Conservation (phyloP, 2,113 vertebrate genomes). For the Vimba vimba region DNA sequence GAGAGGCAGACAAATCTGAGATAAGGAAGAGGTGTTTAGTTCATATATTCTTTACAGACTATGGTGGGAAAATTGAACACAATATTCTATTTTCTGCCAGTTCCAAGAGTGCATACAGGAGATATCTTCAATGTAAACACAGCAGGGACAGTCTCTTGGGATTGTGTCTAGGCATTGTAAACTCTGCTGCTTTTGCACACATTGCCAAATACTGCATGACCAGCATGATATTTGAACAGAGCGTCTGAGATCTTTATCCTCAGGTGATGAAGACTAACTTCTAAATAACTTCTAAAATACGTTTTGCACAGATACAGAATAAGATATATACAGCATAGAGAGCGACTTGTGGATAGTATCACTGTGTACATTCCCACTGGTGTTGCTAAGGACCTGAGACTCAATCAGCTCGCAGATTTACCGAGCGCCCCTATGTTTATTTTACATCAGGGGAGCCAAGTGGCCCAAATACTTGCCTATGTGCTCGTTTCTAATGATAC, state of each 20-base stretch:
- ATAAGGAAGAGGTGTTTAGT: constrained; percentile 52
- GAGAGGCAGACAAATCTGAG: constrained; percentile 34
- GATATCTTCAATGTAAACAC: constrained; percentile 55
- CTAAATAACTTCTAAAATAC: not conserved
- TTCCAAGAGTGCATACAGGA: constrained; percentile 35
- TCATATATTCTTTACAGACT: constrained; percentile 46
- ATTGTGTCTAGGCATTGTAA: constrained; percentile 25
- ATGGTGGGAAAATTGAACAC: constrained; percentile 51
- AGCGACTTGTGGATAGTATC: not conserved
- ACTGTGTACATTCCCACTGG: not conserved
- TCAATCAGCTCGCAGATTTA: constrained; percentile 10
- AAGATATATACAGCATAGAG: not conserved
- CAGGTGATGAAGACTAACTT: not conserved
- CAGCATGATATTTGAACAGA: not conserved
- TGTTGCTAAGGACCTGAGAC: not conserved
- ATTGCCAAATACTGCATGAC: not conserved
- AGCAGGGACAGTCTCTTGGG: not conserved
- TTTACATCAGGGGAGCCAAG: constrained; percentile 36
- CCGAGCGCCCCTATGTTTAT: constrained; percentile 33
- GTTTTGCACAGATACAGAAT: not conserved
- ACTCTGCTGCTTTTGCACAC: constrained; percentile 1
- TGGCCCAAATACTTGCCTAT: constrained; percentile 19
- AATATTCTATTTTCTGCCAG: constrained; percentile 47
- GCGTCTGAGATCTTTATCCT: no score
- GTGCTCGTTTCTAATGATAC: constrained; percentile 50